Conservation (phyloP, 2,888 invertebrate genomes). For the Tortricodes alternella region DNA sequence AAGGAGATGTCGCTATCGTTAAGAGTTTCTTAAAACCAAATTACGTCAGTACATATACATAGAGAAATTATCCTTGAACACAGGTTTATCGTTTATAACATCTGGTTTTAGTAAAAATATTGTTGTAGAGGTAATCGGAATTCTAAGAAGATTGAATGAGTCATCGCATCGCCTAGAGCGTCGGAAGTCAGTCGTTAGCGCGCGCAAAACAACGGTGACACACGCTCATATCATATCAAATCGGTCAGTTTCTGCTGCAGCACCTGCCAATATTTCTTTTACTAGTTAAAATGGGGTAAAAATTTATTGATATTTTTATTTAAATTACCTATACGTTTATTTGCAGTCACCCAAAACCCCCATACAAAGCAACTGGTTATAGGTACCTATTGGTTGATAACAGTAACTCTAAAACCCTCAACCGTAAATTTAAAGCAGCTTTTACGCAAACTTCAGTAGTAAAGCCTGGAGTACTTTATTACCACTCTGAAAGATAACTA, state of each 20-base stretch:
- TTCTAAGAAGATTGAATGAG: slow-evolving; percentile 55
- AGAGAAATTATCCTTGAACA: too few relatives aligned
- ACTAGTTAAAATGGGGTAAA: neutral
- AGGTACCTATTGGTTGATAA: slow-evolving; percentile 23
- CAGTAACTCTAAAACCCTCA: slow-evolving; percentile 30
- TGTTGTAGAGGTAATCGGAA: slow-evolving; percentile 33
- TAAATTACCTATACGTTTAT: neutral
- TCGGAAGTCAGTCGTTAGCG: slow-evolving; percentile 56
- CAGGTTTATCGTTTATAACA: neutral
- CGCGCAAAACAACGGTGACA: slow-evolving; percentile 27
- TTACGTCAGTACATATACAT: too few relatives aligned
- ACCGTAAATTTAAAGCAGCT: slow-evolving; percentile 34
- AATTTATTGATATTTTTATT: neutral
- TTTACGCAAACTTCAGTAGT: slow-evolving; percentile 59
- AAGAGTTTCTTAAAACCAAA: neutral
- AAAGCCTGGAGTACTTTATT: slow-evolving; percentile 67
- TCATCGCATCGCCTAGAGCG: slow-evolving; percentile 52
- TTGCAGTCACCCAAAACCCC: neutral
- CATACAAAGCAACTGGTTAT: slow-evolving; percentile 4
- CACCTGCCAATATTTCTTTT: slow-evolving; percentile 13
- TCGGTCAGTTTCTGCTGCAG: slow-evolving; percentile 4
- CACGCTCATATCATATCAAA: slow-evolving; percentile 21
- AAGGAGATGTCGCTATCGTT: slow-evolving; percentile 23
- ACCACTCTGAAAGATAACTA: slow-evolving; percentile 64
- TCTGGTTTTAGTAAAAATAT: neutral